Evolutionary conservation across 2,797 vertebrate species (phyloP), one percentile per base, ranked within the genome.

Genomic region (Sebastes goodei): DNA sequence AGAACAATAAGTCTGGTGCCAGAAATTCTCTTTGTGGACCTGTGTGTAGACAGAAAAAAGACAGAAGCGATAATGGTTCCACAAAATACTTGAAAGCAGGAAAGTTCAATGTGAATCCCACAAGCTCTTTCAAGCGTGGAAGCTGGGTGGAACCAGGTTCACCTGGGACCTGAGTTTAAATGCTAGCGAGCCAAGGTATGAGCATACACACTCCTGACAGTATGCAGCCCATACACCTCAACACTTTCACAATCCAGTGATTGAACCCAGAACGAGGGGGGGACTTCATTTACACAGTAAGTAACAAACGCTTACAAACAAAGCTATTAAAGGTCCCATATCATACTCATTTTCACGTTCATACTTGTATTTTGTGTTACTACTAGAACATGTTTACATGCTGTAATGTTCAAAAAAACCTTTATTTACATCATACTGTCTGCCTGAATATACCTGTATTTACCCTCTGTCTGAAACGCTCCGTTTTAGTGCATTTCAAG

Each of bases 1-100:
- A 57, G 78, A 78, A 86, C 75, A 67, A 73, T 35, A 42, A 82
- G 72, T 53, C 12, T 64, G 62, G 42, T 10, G 7, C 23, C 32
- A 76, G n/a, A 57, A 64, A 60, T 49, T 25, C 61, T 74, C 63
- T 59, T 57, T 56, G 21, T 66, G 80, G 62, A 46, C 29, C 42
- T 5, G 52, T 68, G 27, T 32, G 14, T 10, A 21, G 32, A 49
- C 55, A 30, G 12, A 55, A 3, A 66, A 17, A 61, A 59, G 17
- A 61, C 60, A 33, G 53, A 23, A 15, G 46, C 2, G 3, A 61
- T 59, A 78, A 75, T 49, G 52, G 20, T 3, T 56, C 14, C 61
- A 67, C 52, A 33, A 49, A 83, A 61, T 33, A 53, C 57, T 4
- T n/a, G 21, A 23, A 46, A 55, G 46, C 30, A 71, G 46, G 53